phyloP scores from a whole-genome alignment of 2,113 vertebrate genomes.

The Tetraodon nigroviridis region DNA sequence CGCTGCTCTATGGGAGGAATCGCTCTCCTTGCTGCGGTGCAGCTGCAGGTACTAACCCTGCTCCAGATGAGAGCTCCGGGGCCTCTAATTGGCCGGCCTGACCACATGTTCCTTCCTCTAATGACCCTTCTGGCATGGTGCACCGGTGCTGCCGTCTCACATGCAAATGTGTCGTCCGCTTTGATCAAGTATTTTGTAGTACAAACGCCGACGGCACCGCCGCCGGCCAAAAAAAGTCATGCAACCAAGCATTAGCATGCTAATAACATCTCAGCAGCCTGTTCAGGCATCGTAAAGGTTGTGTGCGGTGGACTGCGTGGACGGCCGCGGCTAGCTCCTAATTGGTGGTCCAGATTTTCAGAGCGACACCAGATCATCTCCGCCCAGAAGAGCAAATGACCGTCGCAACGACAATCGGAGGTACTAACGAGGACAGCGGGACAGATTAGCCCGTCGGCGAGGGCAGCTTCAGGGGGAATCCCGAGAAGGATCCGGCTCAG shows the following conservation, averaged over 20 bases:
- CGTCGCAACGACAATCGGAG: constrained; percentile 15
- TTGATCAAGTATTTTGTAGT: constrained; percentile 66
- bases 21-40: constrained; percentile 8
- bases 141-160: constrained; percentile 45
- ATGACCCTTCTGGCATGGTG: constrained; percentile 57
- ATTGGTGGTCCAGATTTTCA: constrained; percentile 55
- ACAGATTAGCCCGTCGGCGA: too few species aligned
- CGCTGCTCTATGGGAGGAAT: constrained; percentile 25
- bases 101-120: constrained; percentile 64
- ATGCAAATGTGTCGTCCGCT: constrained; percentile 47
- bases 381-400: constrained; percentile 26
- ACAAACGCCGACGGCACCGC: constrained; percentile 22
- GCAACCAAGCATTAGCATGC: background rate
- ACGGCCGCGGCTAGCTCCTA: constrained; percentile 25
- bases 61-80: constrained; percentile 41
- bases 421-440: constrained; percentile 10
- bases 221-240: background rate
- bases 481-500: background rate
- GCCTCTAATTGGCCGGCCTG: constrained; percentile 66
- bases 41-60: constrained; percentile 1
- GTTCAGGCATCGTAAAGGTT: too few species aligned
- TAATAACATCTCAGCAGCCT: background rate
- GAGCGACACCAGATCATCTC: constrained; percentile 47
- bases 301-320: too few species aligned
- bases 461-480: too few species aligned